These are phyloP conservation scores for Drosophila macrospina DNA, from an alignment of 2,888 invertebrate species.

Conservation along the genomic window DNA sequence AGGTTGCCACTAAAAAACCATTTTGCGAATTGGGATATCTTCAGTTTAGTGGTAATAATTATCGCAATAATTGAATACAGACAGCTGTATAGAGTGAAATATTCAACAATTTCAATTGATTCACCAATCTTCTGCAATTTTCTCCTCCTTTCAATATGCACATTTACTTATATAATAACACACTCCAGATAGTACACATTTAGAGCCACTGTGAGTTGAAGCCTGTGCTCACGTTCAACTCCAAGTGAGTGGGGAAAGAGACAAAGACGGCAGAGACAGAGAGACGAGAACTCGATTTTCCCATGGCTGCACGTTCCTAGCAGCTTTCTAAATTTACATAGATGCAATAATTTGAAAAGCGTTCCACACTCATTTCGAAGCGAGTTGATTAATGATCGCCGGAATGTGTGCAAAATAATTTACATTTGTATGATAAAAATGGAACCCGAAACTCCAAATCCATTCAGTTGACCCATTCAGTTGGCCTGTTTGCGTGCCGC, in stretches of 20 bases:
- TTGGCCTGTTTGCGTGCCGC: slow-evolving; percentile 51
- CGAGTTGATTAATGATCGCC: slow-evolving; percentile 57
- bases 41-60: too few species aligned
- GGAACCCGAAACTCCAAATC: slow-evolving; percentile 11
- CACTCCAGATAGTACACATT: not conserved
- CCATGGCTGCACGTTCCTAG: slow-evolving; percentile 51
- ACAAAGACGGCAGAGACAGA: not conserved
- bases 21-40: too few species aligned
- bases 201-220: not conserved
- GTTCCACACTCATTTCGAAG: slow-evolving; percentile 40
- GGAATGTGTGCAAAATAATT: slow-evolving; percentile 51
- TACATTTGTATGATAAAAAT: slow-evolving; percentile 51
- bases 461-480: slow-evolving; percentile 63
- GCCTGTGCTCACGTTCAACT: too few species aligned
- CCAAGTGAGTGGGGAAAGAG: not conserved
- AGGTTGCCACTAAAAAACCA: too few species aligned
- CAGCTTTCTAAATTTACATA: slow-evolving; percentile 83
- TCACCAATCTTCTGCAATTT: too few species aligned
- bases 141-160: too few species aligned
- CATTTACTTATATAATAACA: not conserved
- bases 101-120: too few species aligned
- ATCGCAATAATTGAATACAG: too few species aligned
- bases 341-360: slow-evolving; percentile 67
- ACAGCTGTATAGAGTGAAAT: too few species aligned
- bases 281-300: slow-evolving; percentile 12